These are phyloP conservation scores for Drosophila eugracilis DNA, from an alignment of 1,140 invertebrate genomes.

Conservation along the genomic window DNA sequence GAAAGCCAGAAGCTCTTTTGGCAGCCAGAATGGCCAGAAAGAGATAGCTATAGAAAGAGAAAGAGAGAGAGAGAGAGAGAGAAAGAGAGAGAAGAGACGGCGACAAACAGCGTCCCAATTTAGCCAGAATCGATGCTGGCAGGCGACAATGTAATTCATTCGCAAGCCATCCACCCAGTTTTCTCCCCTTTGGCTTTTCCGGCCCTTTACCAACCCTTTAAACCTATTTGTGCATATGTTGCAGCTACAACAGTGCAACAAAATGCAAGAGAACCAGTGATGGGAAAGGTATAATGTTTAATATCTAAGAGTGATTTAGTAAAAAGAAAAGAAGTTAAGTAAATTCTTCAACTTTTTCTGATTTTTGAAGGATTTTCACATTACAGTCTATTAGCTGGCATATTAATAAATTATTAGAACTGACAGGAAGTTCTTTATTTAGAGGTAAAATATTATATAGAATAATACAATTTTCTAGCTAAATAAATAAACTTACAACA, in stretches of 20 bases:
- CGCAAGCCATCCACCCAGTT: too few relatives aligned
- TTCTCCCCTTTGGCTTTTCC: conserved; percentile 20
- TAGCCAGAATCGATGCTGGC: conserved; percentile 60
- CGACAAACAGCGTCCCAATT: conserved; percentile 45
- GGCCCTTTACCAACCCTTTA: conserved; percentile 4
- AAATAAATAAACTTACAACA: not conserved
- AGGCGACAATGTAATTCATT: conserved; percentile 56
- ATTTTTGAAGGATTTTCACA: not conserved
- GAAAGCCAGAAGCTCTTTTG: conserved; percentile 31
- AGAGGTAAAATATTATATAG: not conserved
- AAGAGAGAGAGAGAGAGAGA: conserved; percentile 8
- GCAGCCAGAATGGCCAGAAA: conserved; percentile 30
- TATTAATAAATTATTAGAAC: too few relatives aligned
- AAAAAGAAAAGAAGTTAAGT: not conserved
- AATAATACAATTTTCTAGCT: not conserved
- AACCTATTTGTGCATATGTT: conserved; percentile 1
- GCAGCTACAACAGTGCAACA: conserved; percentile 15
- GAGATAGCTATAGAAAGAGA: conserved; percentile 9
- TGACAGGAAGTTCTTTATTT: too few relatives aligned
- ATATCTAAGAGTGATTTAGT: not conserved
- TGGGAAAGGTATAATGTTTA: not conserved
- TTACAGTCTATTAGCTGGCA: too few relatives aligned
- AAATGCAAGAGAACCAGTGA: not conserved
- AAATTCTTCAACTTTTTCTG: not conserved
- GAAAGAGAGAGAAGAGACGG: conserved; percentile 14